Conservation (phyloP, 2,888 invertebrate species). For the Drosophila anceps region DNA sequence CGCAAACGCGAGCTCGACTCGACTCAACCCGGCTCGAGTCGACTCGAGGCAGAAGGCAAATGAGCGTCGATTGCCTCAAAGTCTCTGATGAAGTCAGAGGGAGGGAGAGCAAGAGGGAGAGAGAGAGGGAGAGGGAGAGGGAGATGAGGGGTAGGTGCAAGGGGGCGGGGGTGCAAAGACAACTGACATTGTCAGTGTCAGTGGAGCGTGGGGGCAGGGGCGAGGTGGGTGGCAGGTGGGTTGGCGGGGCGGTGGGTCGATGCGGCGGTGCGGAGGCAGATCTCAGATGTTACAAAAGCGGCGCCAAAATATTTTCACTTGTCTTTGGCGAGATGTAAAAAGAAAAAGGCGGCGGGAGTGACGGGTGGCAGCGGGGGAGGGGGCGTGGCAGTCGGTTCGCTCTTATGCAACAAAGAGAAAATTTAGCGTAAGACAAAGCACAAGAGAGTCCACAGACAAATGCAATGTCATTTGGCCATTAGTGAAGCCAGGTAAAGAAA, state of each 20-base stretch:
- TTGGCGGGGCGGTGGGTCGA: too few relatives aligned
- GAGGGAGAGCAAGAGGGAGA: neutral
- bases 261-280: too few relatives aligned
- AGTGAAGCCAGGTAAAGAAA: constrained; percentile 32
- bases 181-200: constrained; percentile 2
- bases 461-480: constrained; percentile 74
- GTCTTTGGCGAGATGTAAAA: constrained; percentile 55
- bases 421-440: constrained; percentile 69
- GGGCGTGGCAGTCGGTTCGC: neutral
- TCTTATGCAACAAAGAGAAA: constrained; percentile 74
- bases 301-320: constrained; percentile 79
- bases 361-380: neutral
- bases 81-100: constrained; percentile 7
- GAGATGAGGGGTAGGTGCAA: neutral
- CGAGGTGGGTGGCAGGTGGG: neutral
- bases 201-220: neutral
- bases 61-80: constrained; percentile 56
- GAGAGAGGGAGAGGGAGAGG: neutral
- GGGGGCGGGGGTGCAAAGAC: neutral
- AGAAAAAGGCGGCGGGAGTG: constrained; percentile 42
- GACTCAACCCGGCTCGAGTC: neutral
- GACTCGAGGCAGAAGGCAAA: constrained; percentile 28
- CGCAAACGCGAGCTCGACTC: constrained; percentile 65
- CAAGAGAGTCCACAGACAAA: constrained; percentile 44
- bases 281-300: constrained; percentile 56